These are phyloP conservation scores for Leptobrachium ailaonicum DNA, from an alignment of 2,113 vertebrate genomes.

Conservation along the genomic window DNA sequence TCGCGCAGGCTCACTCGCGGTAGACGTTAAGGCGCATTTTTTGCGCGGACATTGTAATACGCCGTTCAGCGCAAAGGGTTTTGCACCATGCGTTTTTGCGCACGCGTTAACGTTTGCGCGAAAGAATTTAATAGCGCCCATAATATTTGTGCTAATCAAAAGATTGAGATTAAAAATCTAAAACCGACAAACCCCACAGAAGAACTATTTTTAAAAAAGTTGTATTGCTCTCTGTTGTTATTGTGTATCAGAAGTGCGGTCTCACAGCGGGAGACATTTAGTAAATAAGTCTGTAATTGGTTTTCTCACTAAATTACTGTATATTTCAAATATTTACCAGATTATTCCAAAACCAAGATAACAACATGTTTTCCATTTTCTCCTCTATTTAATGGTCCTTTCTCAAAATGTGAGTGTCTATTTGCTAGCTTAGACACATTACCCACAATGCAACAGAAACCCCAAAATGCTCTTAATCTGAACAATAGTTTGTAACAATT, in stretches of 20 bases:
- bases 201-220: too few species aligned
- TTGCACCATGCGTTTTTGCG: too few species aligned
- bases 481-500: conserved; percentile 15
- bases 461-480: conserved; percentile 14
- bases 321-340: not conserved
- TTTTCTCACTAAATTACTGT: not conserved
- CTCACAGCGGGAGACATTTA: not conserved
- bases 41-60: too few species aligned
- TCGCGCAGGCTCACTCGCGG: too few species aligned
- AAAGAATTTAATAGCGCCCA: too few species aligned
- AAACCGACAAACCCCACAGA: too few species aligned
- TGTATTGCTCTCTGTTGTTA: too few species aligned
- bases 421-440: conserved; percentile 3
- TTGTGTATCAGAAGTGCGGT: not conserved
- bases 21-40: too few species aligned
- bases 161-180: too few species aligned
- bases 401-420: not conserved
- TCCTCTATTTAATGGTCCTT: not conserved
- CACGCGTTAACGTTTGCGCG: too few species aligned
- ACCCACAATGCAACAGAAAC: not conserved
- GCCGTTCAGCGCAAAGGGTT: too few species aligned
- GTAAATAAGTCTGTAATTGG: not conserved
- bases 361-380: not conserved
- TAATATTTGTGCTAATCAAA: too few species aligned
- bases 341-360: not conserved